Evolutionary conservation across 2,113 vertebrate genomes (phyloP), one percentile per base, ranked within the genome.

Genomic region (Scophthalmus maximus): DNA sequence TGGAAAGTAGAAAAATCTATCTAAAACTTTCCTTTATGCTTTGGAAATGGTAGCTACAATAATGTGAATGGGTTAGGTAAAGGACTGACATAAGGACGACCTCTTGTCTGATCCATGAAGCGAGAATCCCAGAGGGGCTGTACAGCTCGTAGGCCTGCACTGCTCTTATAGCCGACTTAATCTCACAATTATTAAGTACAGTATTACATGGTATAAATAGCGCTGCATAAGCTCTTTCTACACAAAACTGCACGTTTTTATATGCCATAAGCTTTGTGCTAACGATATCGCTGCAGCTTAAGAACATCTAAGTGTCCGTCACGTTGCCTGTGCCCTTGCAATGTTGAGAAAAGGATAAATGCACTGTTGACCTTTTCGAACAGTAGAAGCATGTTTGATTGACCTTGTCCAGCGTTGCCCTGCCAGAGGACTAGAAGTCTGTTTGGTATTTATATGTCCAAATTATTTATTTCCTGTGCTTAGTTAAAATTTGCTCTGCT

Each of bases 171-270:
- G 11, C 27, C 23, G 59, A 50, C 2, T 67, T 91, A 55, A 90
- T 88, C 83, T 83, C 56, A 69, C 29, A 68, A 60, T 68, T 79
- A 78, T 90, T 85, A 83, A 78, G 76, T 76, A 69, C 70, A 83
- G 74, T 64, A 72, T 88, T 81, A 71, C 2, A 44, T 40, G 1
- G 25, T 87, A 83, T 76, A 36, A 78, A 70, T 84, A 73, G 73
- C 46, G 64, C 70, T 27, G 25, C 22, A 22, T 72, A 75, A 83
- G 55, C 79, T 80, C 73, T n/a, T 23, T 69, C 65, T 68, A 29
- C 61, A 32, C 58, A 34, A 73, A 65, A 20, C 78, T 67, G 55
- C 38, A 61, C 14, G 27, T 67, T 68, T 76, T 67, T 36, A 34
- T 66, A 62, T 63, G 25, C 14, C 15, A 18, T 50, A 65, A 68